Evolutionary conservation across 1,140 invertebrate species (phyloP).

Genomic region (Bombus impatiens): DNA sequence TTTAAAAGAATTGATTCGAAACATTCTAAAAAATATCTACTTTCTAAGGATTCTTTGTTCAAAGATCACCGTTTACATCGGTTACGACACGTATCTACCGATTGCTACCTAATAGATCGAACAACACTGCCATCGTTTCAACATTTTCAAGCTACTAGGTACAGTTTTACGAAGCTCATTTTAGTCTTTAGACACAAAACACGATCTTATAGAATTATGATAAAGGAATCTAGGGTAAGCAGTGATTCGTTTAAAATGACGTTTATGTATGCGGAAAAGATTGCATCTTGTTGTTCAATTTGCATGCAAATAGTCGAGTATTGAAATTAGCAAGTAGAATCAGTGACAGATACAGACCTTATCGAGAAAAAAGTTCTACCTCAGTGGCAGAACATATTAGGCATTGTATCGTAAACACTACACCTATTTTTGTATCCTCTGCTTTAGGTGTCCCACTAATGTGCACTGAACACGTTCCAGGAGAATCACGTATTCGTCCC

Average conservation of each 20-base stretch:
- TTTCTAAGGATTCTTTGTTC: background rate
- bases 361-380: conserved; percentile 48
- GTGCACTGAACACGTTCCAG: conserved; percentile 21
- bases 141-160: background rate
- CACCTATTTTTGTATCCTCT: conserved; percentile 23
- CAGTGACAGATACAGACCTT: conserved; percentile 54
- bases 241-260: background rate
- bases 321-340: too few species aligned
- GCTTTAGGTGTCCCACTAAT: background rate
- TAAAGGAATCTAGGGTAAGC: background rate
- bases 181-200: background rate
- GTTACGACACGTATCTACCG: too few species aligned
- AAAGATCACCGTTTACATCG: background rate
- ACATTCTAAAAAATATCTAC: background rate
- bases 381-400: conserved; percentile 55
- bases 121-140: background rate
- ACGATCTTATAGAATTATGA: background rate
- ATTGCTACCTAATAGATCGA: background rate
- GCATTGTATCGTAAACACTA: conserved; percentile 26
- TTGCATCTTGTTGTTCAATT: background rate
- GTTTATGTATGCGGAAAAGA: background rate
- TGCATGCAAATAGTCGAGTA: background rate
- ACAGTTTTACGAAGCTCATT: background rate
- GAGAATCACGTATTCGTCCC: background rate
- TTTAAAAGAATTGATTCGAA: background rate